Conservation (phyloP, 2,888 invertebrate genomes). For the Mimachlamys varia region DNA sequence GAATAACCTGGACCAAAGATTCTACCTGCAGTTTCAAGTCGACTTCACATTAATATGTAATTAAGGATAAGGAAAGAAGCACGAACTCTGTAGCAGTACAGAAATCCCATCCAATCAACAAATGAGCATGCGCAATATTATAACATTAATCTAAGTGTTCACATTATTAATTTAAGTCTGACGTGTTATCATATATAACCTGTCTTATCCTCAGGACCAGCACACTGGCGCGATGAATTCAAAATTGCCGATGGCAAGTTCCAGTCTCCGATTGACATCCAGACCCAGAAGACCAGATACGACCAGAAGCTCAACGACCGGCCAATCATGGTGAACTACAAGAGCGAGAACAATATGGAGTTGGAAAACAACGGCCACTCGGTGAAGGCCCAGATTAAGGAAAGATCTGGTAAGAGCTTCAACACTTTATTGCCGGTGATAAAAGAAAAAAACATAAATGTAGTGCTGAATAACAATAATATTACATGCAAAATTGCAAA, state of each 20-base stretch:
- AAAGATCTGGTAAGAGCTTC: constrained; percentile 48
- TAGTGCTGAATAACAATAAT: too few species aligned
- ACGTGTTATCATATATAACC: background rate
- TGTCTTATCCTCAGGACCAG: constrained; percentile 54
- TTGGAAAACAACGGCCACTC: constrained; percentile 59
- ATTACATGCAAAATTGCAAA: too few species aligned
- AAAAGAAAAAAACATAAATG: too few species aligned
- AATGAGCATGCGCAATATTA: too few species aligned
- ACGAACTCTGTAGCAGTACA: too few species aligned
- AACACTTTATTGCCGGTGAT: too few species aligned
- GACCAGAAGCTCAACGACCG: constrained; percentile 42
- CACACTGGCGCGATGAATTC: constrained; percentile 50
- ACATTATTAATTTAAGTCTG: background rate
- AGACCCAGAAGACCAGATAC: constrained; percentile 48
- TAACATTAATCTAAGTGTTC: too few species aligned
- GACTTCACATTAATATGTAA: too few species aligned
- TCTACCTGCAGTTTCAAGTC: too few species aligned
- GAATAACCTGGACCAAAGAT: too few species aligned
- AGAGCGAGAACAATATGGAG: constrained; percentile 47
- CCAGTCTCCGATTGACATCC: constrained; percentile 62
- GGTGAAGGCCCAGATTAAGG: constrained; percentile 53
- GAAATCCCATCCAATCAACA: too few species aligned
- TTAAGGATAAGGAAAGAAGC: too few species aligned
- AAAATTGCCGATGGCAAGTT: constrained; percentile 53
- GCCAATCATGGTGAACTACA: constrained; percentile 50